Evolutionary conservation across 1,140 invertebrate species (phyloP), one percentile per base, ranked within the genome.

Genomic region (Meteorus sp.): DNA sequence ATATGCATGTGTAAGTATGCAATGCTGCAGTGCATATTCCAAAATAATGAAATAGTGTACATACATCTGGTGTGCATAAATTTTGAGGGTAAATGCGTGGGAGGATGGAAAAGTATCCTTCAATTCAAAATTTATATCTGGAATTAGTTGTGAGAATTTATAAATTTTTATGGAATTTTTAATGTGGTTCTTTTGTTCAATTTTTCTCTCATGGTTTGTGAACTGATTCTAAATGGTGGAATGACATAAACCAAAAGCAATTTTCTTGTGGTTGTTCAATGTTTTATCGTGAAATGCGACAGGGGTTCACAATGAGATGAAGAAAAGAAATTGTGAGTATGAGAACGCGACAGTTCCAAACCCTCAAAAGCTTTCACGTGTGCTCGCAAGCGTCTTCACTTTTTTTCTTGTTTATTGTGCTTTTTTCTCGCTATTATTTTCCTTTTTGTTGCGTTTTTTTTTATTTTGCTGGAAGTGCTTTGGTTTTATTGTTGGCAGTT

Each of bases 251-350:
- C 7, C 9, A 7, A 4, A 37, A 19, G 31, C 19, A 52, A 52
- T 52, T 52, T 52, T 19, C 50, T n/a, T n/a, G 31, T 33, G 50
- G 22, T 20, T 33, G 6, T n/a, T n/a, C n/a, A n/a, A 23, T 19
- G 50, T 17, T 52, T 22, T 37, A 37, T 17, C 19, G n/a, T 52
- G 15, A 37, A 37, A 52, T 37, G 31, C 31, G n/a, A n/a, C 35
- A 13, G 19, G 17, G 27, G 9, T 52, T 52, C 9, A 31, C 17
- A 15, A 31, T 1, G 39, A 35, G 7, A 22, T 22, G 27, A 52
- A 19, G 15, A 22, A 45, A 48, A 57, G 44, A 41, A 9, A 50
- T 50, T 57, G 29, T 35, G 22, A n/a, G 55, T 20, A 29, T 57
- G 20, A n/a, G 25, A 19, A 50, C 17, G 31, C 13, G 9, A 22